A percentile compares a stretch with the other conserved stretches of the same genome.
These are phyloP conservation scores for Orthonyx spaldingii DNA, from an alignment of 2,113 vertebrate genomes.

Conservation along the genomic window DNA sequence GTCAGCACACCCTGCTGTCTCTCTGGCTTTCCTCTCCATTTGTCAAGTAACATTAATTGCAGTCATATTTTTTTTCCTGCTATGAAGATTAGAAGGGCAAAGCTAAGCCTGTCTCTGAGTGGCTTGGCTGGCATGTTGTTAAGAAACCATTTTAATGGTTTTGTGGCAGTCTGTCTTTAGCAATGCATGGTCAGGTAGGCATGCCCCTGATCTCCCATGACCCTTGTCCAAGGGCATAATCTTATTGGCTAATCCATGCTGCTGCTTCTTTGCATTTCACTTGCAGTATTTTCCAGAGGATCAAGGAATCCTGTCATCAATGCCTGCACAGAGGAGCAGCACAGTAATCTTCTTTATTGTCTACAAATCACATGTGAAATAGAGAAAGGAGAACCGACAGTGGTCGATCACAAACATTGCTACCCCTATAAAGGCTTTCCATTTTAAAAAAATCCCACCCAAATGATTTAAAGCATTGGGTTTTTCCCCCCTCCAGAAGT, in stretches of 20 bases:
- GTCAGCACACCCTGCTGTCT: background rate
- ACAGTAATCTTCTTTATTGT: background rate
- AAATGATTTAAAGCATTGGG: background rate
- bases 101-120: background rate
- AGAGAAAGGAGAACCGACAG: background rate
- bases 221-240: background rate
- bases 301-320: background rate
- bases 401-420: background rate
- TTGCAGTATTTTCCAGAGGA: background rate
- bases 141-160: background rate
- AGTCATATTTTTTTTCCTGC: background rate
- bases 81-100: background rate
- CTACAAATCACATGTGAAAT: background rate
- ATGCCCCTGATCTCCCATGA: background rate
- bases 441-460: background rate
- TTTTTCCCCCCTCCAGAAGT: accelerated
- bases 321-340: background rate
- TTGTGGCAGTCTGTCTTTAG: background rate
- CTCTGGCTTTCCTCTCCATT: background rate
- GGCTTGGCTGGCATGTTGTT: accelerated
- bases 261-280: background rate
- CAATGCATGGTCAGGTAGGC: background rate
- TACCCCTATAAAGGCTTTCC: background rate
- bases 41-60: background rate
- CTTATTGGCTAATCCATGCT: background rate